Base-by-base conservation (phyloP, 2,113 vertebrate species). In the Sceloporus undulatus region DNA sequence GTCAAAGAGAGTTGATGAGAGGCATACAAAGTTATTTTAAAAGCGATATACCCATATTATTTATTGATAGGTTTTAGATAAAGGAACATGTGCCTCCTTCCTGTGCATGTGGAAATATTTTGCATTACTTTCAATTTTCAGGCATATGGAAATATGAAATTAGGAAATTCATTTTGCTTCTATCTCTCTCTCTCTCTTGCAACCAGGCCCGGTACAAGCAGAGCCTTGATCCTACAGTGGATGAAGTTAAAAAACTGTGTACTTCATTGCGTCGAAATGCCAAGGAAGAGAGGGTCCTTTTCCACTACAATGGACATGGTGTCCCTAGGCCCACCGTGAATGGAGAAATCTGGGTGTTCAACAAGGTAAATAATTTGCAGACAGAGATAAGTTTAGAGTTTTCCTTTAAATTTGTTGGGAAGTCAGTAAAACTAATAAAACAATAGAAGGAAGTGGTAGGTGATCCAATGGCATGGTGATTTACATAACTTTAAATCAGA, bases 331-430 rank as follows among this genome's bases (percentile, higher is more conserved):
- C 99, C 25, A 99, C 99, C 0, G 98, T 99, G 76, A 99, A 99
- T 1, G 99, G 99, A 0, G 99, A 99, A 96, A 99, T 99, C 96
- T 99, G 99, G 99, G 99, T 99, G 93, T 99, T 99, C 95, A 99
- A 99, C 86, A 99, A 99, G 98, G 99, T 99, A 91, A 1, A 95
- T 87, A 0, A 29, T 10, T 78, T 56, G 1, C 4, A 9, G n/a
- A 54, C n/a, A 0, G 27, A 0, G 3, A 23, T 29, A 27, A 21
- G 0, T 59, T 6, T 34, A 1, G 0, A 1, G 9, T 6, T 9
- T 3, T 0, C 1, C 25, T 71, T 3, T 56, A 0, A 9, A 3
- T 1, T 81, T 80, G 3, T 0, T 1, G 2, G 11, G 2, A 13
- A 82, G 16, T 9, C 40, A 79, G 34, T 54, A 70, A 42, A 62